Evolutionary conservation across 1,140 invertebrate species (phyloP), one percentile per base, ranked within the genome.

Genomic region (Drosophila nigrodunni): DNA sequence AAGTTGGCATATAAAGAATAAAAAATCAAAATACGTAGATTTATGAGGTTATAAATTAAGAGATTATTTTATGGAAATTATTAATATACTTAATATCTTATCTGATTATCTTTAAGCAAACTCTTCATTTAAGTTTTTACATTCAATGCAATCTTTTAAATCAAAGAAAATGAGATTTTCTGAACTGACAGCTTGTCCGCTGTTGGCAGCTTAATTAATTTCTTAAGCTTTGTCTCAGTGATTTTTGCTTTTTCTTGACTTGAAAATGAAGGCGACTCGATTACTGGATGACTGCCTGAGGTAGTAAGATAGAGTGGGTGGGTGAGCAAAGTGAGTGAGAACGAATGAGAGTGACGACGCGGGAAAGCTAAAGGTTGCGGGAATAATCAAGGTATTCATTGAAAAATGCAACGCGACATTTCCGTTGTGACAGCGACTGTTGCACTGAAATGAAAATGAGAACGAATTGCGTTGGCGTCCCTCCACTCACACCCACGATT

Each of bases 321-420:
- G 30, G 2, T 18, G 35, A 8, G 47, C 2, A 1, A 30, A 25
- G 25, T 3, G 4, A 25, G 25, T 3, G 25, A 25, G 25, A 25
- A 25, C 5, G 55, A 43, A 10, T 46, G n/a, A 43, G 13, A 35
- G 2, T 25, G 35, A 8, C 43, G 4, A 2, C 2, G 25, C 25
- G 15, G n/a, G 35, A 44, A 25, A 39, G 25, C 35, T 35, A 54
- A 73, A 66, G 68, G 30, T 47, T 78, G 60, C 34, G 50, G 67
- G 76, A 73, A 87, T 87, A 87, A 79, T 87, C 76, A 87, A 87
- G 72, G 82, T 73, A 71, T 66, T 88, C 83, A 87, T 87, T 87
- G 83, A 87, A 74, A 87, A 82, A 82, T 88, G 79, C 82, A 88
- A 77, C 66, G 77, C 69, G 79, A 88, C 83, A 82, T 87, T 87